phyloP scores from a whole-genome alignment of 1,140 invertebrate species.

The Zaprionus camerounensis region DNA sequence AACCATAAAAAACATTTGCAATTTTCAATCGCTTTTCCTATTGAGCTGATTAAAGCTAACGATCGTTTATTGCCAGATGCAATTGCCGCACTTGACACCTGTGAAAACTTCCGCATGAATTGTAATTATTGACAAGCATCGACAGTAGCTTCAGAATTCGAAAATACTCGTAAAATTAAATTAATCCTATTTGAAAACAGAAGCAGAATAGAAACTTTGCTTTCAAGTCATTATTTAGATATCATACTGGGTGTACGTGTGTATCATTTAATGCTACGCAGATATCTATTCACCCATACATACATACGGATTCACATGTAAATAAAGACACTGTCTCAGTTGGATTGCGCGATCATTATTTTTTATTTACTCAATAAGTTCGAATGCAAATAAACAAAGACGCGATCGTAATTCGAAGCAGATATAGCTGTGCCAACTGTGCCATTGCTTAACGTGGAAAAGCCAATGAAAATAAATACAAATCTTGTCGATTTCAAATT shows the following conservation, averaged over 20 bases:
- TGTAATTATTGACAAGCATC: conserved; percentile 7
- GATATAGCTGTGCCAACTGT: conserved; percentile 36
- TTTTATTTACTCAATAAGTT: conserved; percentile 49
- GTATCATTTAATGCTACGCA: background rate
- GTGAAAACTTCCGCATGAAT: conserved; percentile 34
- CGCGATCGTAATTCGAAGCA: conserved; percentile 44
- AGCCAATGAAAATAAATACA: conserved; percentile 55
- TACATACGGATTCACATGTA: conserved; percentile 2
- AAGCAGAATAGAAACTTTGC: background rate
- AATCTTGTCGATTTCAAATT: conserved; percentile 61
- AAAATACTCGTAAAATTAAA: conserved; percentile 4
- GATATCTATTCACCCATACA: background rate
- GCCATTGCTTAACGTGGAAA: conserved; percentile 56
- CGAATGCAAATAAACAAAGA: conserved; percentile 52
- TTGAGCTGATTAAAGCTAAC: conserved; percentile 69
- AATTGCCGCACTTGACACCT: conserved; percentile 62
- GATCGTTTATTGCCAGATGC: conserved; percentile 40
- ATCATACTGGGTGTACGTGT: background rate
- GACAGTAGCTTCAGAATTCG: background rate
- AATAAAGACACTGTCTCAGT: conserved; percentile 34
- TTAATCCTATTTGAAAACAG: background rate
- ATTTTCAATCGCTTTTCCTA: conserved; percentile 60
- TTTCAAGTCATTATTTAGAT: background rate
- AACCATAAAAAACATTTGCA: conserved; percentile 54
- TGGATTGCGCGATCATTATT: conserved; percentile 38